Evolutionary conservation across 2,888 invertebrate species (phyloP).

Genomic region (Drosophila pegasa): DNA sequence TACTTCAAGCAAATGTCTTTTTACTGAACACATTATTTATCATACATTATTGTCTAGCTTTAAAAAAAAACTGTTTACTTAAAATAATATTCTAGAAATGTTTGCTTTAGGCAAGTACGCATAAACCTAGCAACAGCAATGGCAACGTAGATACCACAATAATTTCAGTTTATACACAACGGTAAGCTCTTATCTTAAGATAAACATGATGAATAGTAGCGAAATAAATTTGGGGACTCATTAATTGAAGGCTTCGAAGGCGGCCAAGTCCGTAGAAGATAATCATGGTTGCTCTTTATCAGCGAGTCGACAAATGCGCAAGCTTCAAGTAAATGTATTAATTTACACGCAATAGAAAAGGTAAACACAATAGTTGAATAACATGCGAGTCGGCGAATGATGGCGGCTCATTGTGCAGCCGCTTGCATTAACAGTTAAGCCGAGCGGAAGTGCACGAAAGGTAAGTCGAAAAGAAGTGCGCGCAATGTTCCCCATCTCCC

Average conservation of each 20-base stretch:
- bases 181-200: slow-evolving; percentile 28
- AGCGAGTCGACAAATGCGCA: slow-evolving; percentile 1
- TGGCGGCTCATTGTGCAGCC: slow-evolving; percentile 17
- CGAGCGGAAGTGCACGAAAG: slow-evolving; percentile 63
- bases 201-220: slow-evolving; percentile 45
- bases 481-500: slow-evolving; percentile 8
- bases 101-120: not conserved
- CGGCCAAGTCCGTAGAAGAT: slow-evolving; percentile 7
- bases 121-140: not conserved
- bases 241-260: slow-evolving; percentile 12
- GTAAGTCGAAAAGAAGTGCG: slow-evolving; percentile 39
- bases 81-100: not conserved
- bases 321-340: not conserved
- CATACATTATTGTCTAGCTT: too few relatives aligned
- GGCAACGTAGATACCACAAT: slow-evolving; percentile 1
- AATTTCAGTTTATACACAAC: not conserved
- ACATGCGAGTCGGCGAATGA: slow-evolving; percentile 13
- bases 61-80: not conserved
- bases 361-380: slow-evolving; percentile 1
- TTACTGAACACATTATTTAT: not conserved
- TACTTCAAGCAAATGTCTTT: not conserved
- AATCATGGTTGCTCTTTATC: slow-evolving; percentile 14
- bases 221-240: slow-evolving; percentile 24
- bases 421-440: slow-evolving; percentile 34
- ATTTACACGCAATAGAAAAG: not conserved